A percentile compares a stretch with the other conserved stretches of the same genome.
These are phyloP conservation scores for Gymnocypris eckloni DNA, from an alignment of 2,797 vertebrate species.

Conservation along the genomic window DNA sequence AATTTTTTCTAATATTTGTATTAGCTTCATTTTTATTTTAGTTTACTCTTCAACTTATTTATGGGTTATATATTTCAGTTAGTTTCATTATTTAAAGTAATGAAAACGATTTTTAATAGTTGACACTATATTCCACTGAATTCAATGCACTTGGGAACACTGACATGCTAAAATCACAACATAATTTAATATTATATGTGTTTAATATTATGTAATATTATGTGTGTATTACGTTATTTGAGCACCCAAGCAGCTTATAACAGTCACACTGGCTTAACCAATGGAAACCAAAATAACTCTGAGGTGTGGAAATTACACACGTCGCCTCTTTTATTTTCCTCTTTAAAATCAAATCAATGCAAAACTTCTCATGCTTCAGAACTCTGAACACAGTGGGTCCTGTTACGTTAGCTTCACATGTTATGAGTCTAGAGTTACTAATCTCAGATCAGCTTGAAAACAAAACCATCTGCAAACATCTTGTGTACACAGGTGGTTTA, in stretches of 20 bases:
- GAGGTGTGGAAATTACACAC: neutral
- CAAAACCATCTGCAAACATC: neutral
- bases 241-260: neutral
- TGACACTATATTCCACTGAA: neutral
- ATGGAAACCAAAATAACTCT: neutral
- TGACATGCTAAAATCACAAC: neutral
- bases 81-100: neutral
- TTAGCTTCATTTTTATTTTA: neutral
- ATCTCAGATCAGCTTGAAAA: neutral
- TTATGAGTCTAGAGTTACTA: neutral
- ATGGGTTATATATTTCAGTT: neutral
- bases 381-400: slow-evolving; percentile 23
- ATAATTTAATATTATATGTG: neutral
- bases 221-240: neutral
- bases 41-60: neutral
- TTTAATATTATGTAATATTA: neutral
- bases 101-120: neutral
- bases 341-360: slow-evolving; percentile 15
- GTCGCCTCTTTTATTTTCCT: neutral
- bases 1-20: neutral
- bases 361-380: slow-evolving; percentile 20
- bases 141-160: neutral
- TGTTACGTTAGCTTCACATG: slow-evolving; percentile 1
- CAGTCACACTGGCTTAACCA: slow-evolving; percentile 5
- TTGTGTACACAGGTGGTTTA: slow-evolving; percentile 1